These are phyloP conservation scores for Globodera rostochiensis DNA, from an alignment of 1,140 invertebrate species.

Conservation along the genomic window DNA sequence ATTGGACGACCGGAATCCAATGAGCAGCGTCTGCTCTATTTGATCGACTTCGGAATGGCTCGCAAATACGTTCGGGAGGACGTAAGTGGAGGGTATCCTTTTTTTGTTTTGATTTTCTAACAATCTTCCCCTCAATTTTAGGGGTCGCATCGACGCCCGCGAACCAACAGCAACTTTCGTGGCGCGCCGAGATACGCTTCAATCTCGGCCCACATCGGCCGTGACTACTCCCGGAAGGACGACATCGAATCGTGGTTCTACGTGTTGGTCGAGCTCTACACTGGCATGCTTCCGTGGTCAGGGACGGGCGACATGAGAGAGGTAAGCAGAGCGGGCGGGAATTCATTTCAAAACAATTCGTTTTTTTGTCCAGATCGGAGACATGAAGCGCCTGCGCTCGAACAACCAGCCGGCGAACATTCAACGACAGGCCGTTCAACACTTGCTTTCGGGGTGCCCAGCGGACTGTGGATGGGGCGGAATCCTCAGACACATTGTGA, in stretches of 20 bases:
- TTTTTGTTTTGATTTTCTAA: neutral
- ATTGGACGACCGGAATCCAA: neutral
- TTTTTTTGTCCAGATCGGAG: slow-evolving; percentile 12
- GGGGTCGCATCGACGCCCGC: slow-evolving; percentile 7
- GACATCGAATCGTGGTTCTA: no score
- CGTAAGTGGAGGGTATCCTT: neutral
- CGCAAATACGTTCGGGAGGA: neutral
- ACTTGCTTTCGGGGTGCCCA: neutral
- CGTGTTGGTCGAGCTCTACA: no score
- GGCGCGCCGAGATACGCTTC: neutral
- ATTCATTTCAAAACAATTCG: slow-evolving; percentile 9
- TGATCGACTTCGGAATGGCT: slow-evolving; percentile 19
- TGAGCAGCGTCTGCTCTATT: neutral
- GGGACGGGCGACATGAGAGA: no score
- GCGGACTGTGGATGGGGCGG: neutral
- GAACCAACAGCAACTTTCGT: neutral
- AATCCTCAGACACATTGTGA: slow-evolving; percentile 18
- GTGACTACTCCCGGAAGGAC: no score
- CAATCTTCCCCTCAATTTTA: neutral
- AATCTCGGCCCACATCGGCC: no score
- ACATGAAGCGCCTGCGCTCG: neutral
- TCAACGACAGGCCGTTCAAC: neutral
- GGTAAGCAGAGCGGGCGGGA: slow-evolving; percentile 3
- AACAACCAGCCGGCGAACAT: neutral
- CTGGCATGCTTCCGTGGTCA: no score